Conservation (phyloP, 2,113 vertebrate species). For the Solenodon paradoxus region DNA sequence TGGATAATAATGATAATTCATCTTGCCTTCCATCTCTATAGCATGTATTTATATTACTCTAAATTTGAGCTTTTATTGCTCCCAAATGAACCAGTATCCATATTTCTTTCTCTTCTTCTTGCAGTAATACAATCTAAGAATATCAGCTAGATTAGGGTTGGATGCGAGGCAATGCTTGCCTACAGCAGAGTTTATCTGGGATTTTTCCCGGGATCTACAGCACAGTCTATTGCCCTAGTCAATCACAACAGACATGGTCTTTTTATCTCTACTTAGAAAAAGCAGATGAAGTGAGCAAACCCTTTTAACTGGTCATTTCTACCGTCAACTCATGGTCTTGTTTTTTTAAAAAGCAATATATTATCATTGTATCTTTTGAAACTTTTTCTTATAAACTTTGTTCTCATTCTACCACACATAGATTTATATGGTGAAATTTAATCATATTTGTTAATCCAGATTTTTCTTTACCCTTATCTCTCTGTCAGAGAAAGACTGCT, state of each 20-base stretch:
- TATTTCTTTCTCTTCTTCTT: slow-evolving; percentile 50
- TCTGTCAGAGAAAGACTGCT: background rate
- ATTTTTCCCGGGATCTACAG: background rate
- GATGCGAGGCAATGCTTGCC: background rate
- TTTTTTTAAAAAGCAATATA: background rate
- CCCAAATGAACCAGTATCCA: slow-evolving; percentile 57
- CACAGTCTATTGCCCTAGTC: background rate
- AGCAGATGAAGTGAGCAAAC: background rate
- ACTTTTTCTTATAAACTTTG: background rate
- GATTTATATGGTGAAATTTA: background rate
- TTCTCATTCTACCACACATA: background rate
- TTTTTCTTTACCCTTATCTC: background rate
- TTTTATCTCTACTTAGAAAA: background rate
- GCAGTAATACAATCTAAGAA: background rate
- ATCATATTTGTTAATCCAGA: background rate
- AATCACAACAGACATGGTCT: background rate
- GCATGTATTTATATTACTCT: slow-evolving; percentile 79
- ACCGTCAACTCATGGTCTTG: background rate
- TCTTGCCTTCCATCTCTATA: slow-evolving; percentile 73
- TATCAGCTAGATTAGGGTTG: background rate
- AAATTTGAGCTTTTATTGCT: slow-evolving; percentile 67
- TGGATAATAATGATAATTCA: slow-evolving; percentile 58
- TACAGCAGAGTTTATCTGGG: background rate
- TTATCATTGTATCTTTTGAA: background rate
- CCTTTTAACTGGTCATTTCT: background rate